phyloP scores from a whole-genome alignment of 2,113 vertebrate genomes.

The Holacanthus passer region DNA sequence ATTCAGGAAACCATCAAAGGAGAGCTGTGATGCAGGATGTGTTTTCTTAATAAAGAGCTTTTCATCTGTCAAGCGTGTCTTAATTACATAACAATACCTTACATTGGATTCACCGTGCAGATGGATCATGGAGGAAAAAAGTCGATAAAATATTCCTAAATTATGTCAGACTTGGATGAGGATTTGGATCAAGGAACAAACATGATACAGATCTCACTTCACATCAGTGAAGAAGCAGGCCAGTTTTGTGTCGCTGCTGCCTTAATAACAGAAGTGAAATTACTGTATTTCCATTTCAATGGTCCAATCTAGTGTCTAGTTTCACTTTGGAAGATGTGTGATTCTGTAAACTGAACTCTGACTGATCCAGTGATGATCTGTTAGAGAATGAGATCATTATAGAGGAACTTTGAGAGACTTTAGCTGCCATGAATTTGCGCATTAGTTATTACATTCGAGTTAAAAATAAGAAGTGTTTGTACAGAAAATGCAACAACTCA shows the following conservation, averaged over 20 bases:
- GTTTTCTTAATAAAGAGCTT: slow-evolving; percentile 19
- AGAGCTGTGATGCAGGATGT: not conserved
- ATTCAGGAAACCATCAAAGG: slow-evolving; percentile 11
- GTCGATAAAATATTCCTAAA: not conserved
- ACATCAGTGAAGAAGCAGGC: not conserved
- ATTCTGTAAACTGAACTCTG: slow-evolving; percentile 10
- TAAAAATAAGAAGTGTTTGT: not conserved
- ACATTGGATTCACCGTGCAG: not conserved
- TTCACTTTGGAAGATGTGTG: not conserved
- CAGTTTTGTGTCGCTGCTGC: not conserved
- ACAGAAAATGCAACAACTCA: not conserved
- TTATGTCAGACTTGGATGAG: not conserved
- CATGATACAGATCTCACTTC: not conserved
- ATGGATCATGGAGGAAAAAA: not conserved
- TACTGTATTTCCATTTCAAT: not conserved
- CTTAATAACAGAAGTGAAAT: not conserved
- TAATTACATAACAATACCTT: not conserved
- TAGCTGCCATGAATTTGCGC: not conserved
- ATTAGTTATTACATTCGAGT: not conserved
- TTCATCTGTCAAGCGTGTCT: not conserved
- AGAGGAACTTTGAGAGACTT: not conserved
- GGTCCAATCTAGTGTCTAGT: not conserved
- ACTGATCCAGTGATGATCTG: not conserved
- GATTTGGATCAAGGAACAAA: not conserved
- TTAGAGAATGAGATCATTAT: not conserved